A percentile compares a stretch with the other conserved stretches of the same genome.
phyloP scores from a whole-genome alignment of 2,888 invertebrate genomes.

The Chymomyza fuscimana region DNA sequence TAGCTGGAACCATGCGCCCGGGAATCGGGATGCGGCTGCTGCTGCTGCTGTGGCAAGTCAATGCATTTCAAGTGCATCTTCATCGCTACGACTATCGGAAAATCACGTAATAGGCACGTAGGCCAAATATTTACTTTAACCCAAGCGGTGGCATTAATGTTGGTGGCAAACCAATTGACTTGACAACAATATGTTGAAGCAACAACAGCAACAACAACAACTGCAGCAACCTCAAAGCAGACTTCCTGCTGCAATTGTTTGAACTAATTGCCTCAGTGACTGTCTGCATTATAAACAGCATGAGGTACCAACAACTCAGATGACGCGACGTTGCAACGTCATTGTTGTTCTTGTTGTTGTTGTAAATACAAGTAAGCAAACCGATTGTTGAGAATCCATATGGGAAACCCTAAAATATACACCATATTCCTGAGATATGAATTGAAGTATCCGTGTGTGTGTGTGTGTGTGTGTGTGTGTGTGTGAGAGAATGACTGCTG shows the following conservation, averaged over 20 bases:
- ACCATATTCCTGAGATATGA: neutral
- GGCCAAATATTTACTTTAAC: conserved; percentile 65
- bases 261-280: conserved; percentile 56
- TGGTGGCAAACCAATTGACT: conserved; percentile 67
- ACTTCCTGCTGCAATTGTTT: conserved; percentile 54
- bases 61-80: conserved; percentile 4
- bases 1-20: neutral
- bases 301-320: conserved; percentile 28
- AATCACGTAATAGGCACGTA: conserved; percentile 72
- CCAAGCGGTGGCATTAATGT: conserved; percentile 40
- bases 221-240: conserved; percentile 42
- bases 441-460: neutral
- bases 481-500: neutral
- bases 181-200: conserved; percentile 33
- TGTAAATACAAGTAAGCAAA: neutral
- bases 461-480: too few relatives aligned
- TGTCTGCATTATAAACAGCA: conserved; percentile 24
- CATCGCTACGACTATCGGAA: conserved; percentile 57
- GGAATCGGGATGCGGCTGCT: neutral
- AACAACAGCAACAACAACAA: conserved; percentile 29
- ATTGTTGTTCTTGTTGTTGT: neutral
- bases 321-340: neutral
- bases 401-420: neutral
- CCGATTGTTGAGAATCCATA: neutral
- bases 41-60: neutral